Base-by-base conservation (phyloP, 1,140 invertebrate genomes). In the Brachionus calyciflorus region DNA sequence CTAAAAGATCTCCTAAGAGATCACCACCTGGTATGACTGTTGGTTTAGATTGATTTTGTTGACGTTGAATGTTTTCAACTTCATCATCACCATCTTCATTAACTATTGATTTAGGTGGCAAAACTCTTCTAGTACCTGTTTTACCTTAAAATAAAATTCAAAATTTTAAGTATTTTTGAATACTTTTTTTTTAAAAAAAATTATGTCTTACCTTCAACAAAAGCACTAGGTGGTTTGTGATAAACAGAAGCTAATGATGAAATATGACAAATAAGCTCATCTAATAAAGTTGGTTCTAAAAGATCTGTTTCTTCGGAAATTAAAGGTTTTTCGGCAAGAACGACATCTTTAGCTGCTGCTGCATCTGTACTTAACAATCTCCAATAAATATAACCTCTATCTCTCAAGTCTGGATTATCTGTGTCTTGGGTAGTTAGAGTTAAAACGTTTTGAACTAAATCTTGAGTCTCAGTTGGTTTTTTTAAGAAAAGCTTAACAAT, bases 381-480 rank as follows among this genome's bases (percentile, higher is more conserved):
- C 97, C 97, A 99, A 84, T 99, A 99, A 81, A 99, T 99, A 83
- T 99, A 99, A 40, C 97, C 97, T 79, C 97, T 90, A 84, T 99
- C 97, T 78, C 97, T 88, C 6, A 99, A 87, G 86, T 99, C 97
- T 0, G 97, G 97, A 86, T 99, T 99, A 83, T 99, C 97, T n/a
- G 94, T 97, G 84, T 99, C 96, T 86, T 97, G 93, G 1, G 94
- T 96, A 3, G 93, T 93, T 51, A 96, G 87, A 81, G 92, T 94
- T 2, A 96, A 88, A 1, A 96, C 93, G 81, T 82, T 89, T 83
- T 99, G 96, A 3, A 99, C 96, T 14, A 99, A 85, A 82, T 98
- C 95, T 86, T 99, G 96, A 0, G 96, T 99, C 83, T 99, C 95
- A 0, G 94, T 93, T 0, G 97, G 97, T 60, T 96, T 88, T 84